Base-by-base conservation (phyloP, 2,797 vertebrate species). In the Zenarchopterus dispar region DNA sequence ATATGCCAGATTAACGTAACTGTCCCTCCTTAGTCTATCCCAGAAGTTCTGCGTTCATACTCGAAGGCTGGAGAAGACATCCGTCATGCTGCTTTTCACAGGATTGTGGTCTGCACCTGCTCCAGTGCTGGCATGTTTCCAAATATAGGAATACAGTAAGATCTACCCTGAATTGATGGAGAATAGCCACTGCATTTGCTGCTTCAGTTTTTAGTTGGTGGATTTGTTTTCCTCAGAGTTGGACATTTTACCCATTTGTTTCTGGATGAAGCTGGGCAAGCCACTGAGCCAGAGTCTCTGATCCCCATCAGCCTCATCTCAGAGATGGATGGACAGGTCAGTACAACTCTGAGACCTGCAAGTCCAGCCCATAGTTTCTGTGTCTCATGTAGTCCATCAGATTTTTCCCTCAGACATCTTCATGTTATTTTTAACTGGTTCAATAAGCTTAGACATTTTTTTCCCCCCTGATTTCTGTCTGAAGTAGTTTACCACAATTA, bases 171-270 rank as follows among this genome's bases (percentile, higher is more conserved):
- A 18, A 17, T 4, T 5, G 19, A 43, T 46, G 3, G 0, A 8
- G 15, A 5, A 45, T 16, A 26, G 10, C 21, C 0, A 2, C 33
- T 24, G 5, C 39, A 3, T 22, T 18, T 67, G 6, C 5, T 15
- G 1, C 3, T 52, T 33, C 0, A 36, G 5, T 24, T 1, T 6
- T 49, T 4, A 9, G 13, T 49, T 64, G 28, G 8, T 51, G 6
- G 2, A 9, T 61, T 50, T 55, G 5, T 56, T 39, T 33, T 67
- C 8, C 41, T 55, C 57, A 99, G 98, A 62, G 84, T 94, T 47
- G 96, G 97, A 54, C 97, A 99, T 80, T 98, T 98, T 82, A 97
- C 96, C 0, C 97, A 99, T 0, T 87, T 96, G 22, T 97, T 98
- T 85, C 87, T 99, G 89, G 97, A 99, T 73, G 97, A 99, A 79